phyloP scores from a whole-genome alignment of 2,113 vertebrate species.

The Pithys albifrons region DNA sequence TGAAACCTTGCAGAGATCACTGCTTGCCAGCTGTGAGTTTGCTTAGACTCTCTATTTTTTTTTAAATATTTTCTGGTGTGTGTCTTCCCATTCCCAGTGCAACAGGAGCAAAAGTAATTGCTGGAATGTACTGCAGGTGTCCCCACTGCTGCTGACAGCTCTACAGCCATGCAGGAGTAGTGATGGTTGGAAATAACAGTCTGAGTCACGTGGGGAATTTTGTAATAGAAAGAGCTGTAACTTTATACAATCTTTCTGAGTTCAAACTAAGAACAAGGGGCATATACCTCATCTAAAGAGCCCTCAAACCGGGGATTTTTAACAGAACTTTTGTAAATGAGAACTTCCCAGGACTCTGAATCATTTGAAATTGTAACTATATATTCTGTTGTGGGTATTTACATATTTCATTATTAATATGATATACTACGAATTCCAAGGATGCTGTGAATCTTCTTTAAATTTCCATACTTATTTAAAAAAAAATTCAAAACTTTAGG shows the following conservation, averaged over 20 bases:
- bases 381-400: background rate
- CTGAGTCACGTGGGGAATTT: fast-evolving
- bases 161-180: background rate
- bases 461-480: background rate
- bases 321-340: background rate
- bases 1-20: background rate
- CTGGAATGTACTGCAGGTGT: background rate
- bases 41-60: fast-evolving
- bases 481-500: background rate
- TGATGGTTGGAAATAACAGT: background rate
- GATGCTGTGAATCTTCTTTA: background rate
- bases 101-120: background rate
- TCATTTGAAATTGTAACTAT: background rate
- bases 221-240: background rate
- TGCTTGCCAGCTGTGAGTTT: background rate
- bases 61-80: background rate
- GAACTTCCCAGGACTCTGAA: background rate
- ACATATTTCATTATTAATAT: background rate
- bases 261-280: background rate
- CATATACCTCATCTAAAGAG: background rate
- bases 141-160: background rate
- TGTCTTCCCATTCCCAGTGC: background rate
- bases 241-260: background rate
- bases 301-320: background rate
- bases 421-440: background rate